Evolutionary conservation across 2,113 vertebrate genomes (phyloP).

Genomic region (Plestiodon gilberti): DNA sequence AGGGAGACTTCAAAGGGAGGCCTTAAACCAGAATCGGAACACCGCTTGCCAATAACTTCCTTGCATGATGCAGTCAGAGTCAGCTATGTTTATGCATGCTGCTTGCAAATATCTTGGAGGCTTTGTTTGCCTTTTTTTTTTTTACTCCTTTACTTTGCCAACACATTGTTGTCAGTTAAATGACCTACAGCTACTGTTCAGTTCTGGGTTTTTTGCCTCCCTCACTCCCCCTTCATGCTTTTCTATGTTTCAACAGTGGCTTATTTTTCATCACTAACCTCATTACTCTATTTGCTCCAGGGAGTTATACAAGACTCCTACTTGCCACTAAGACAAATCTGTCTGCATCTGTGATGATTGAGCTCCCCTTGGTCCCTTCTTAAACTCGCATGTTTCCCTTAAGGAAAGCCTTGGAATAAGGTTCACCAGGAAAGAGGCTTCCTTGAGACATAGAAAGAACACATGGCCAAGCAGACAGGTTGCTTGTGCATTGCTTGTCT

Average conservation of each 20-base stretch:
- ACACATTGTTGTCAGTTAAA: constrained; percentile 13
- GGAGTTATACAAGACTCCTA: constrained; percentile 21
- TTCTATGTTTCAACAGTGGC: constrained; percentile 27
- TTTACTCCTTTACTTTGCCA: constrained; percentile 17
- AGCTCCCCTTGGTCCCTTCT: neutral
- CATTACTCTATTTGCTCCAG: constrained; percentile 35
- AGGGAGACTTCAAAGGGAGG: neutral
- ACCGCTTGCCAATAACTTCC: neutral
- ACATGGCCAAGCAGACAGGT: too few relatives aligned
- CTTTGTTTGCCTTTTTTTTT: constrained; percentile 19
- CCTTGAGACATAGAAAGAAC: too few relatives aligned
- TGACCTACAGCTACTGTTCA: neutral
- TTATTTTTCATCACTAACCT: constrained; percentile 55
- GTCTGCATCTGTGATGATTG: neutral
- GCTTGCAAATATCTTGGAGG: neutral
- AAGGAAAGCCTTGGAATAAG: too few relatives aligned
- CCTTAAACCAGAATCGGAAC: neutral
- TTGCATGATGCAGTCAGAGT: fast-evolving
- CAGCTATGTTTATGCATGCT: fast-evolving
- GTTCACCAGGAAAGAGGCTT: too few relatives aligned
- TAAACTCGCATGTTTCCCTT: too few relatives aligned
- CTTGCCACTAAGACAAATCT: constrained; percentile 43
- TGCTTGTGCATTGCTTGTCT: too few relatives aligned
- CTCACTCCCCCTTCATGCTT: constrained; percentile 17
- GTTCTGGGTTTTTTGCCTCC: neutral